Base-by-base conservation (phyloP, 2,113 vertebrate genomes). In the Hippocampus comes region DNA sequence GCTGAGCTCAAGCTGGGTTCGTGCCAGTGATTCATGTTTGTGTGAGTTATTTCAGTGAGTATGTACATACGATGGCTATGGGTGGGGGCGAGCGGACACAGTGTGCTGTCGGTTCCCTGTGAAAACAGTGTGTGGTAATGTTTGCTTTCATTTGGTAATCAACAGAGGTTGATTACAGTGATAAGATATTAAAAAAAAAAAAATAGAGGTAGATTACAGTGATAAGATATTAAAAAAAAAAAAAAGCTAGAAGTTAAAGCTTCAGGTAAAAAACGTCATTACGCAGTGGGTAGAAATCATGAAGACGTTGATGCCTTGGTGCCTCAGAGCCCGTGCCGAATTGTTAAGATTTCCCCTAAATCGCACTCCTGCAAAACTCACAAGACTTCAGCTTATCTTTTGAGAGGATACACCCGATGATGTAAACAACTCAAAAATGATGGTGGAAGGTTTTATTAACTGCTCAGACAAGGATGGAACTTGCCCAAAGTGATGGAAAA, bases 1-100 rank as follows among this genome's bases (percentile, higher is more conserved):
- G 60, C 68, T 72, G 67, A 71, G 76, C 73, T 78, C 70, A 67
- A 70, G 67, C 61, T 64, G 57, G 63, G 34, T 57, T 30, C 14
- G 23, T 25, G 46, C 42, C 27, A 20, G 20, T 49, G 61, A 14
- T 46, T 46, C 46, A 15, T 61, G 43, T 51, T 72, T 74, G 68
- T 60, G n/a, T 55, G 25, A 60, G 8, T 41, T 17, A 30, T 38
- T 38, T 57, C 25, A 49, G 3, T 18, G 3, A 2, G 51, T 18
- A 51, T 53, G 20, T 59, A 7, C 23, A 59, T 27, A 12, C 9
- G 11, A 15, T 15, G 21, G 56, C 25, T 15, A 14, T 53, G 68
- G 56, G 38, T 56, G 46, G 63, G 67, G 23, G 23, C 23, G 5
- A 30, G 23, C 1, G 11, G 56, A 27, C 23, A 60, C 23, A 30